A percentile compares a stretch with the other conserved stretches of the same genome.
These are phyloP conservation scores for Archips xylosteana DNA, from an alignment of 2,888 invertebrate species.

Conservation along the genomic window DNA sequence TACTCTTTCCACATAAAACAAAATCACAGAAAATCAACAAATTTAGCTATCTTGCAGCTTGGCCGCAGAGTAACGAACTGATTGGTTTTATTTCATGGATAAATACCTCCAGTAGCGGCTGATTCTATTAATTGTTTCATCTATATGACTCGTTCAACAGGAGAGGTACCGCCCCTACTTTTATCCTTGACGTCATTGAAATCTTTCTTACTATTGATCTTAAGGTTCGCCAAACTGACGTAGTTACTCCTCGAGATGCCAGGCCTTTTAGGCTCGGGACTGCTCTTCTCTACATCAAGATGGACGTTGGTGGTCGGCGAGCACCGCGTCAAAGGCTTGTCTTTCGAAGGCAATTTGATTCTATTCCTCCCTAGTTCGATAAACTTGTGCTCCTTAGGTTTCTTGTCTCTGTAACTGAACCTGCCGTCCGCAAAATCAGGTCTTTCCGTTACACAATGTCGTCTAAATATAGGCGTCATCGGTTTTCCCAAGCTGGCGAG, in stretches of 20 bases:
- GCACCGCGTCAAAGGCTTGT: constrained; percentile 55
- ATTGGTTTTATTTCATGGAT: no score
- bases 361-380: constrained; percentile 66
- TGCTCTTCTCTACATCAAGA: constrained; percentile 8
- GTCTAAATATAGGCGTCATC: constrained; percentile 78
- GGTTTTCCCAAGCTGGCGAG: constrained; percentile 77
- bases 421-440: constrained; percentile 71
- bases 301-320: constrained; percentile 52
- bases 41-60: no score
- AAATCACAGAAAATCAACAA: no score
- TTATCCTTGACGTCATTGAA: constrained; percentile 52
- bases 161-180: constrained; percentile 49
- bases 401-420: constrained; percentile 73
- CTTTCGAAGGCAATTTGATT: constrained; percentile 59
- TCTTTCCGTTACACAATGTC: constrained; percentile 63
- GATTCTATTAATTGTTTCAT: no score
- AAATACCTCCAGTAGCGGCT: no score
- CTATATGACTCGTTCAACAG: constrained; percentile 67
- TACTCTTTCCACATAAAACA: no score
- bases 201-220: constrained; percentile 70
- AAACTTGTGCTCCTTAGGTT: constrained; percentile 58
- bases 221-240: constrained; percentile 78
- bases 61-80: no score
- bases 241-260: constrained; percentile 77
- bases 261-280: constrained; percentile 52